phyloP scores from a whole-genome alignment of 2,888 invertebrate species.

The Campoplex nolae region DNA sequence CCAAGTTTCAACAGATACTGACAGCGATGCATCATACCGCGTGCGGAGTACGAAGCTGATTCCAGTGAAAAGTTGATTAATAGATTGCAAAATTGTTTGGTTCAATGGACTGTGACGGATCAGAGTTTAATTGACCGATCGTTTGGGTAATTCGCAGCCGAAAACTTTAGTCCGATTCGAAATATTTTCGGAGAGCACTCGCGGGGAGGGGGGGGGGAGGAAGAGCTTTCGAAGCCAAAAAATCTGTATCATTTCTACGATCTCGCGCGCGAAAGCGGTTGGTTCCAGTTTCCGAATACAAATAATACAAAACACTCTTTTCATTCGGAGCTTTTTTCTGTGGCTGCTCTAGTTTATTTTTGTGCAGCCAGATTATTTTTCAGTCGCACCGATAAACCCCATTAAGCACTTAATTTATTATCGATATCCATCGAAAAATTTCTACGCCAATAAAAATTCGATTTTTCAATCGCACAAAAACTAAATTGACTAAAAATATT shows the following conservation, averaged over 20 bases:
- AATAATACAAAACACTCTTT: background rate
- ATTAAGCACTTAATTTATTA: background rate
- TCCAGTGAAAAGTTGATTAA: background rate
- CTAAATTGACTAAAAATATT: too few relatives aligned
- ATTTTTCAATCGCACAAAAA: too few relatives aligned
- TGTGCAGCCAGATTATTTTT: background rate
- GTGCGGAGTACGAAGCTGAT: background rate
- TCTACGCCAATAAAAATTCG: too few relatives aligned
- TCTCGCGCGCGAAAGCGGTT: slow-evolving; percentile 12
- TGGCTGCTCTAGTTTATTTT: background rate
- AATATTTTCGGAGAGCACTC: slow-evolving; percentile 18
- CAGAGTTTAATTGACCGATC: slow-evolving; percentile 22
- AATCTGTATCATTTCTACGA: slow-evolving; percentile 31
- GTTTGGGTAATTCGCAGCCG: slow-evolving; percentile 16
- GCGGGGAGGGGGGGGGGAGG: too few relatives aligned
- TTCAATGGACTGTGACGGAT: slow-evolving; percentile 1
- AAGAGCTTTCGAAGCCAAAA: background rate
- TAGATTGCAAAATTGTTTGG: background rate
- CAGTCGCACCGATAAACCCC: background rate
- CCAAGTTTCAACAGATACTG: background rate
- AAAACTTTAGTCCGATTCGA: slow-evolving; percentile 15
- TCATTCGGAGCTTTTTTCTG: background rate
- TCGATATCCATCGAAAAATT: background rate
- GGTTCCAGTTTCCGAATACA: slow-evolving; percentile 3
- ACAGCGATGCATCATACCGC: background rate